phyloP scores from a whole-genome alignment of 1,140 invertebrate genomes.

The Brachystomella parvula region DNA sequence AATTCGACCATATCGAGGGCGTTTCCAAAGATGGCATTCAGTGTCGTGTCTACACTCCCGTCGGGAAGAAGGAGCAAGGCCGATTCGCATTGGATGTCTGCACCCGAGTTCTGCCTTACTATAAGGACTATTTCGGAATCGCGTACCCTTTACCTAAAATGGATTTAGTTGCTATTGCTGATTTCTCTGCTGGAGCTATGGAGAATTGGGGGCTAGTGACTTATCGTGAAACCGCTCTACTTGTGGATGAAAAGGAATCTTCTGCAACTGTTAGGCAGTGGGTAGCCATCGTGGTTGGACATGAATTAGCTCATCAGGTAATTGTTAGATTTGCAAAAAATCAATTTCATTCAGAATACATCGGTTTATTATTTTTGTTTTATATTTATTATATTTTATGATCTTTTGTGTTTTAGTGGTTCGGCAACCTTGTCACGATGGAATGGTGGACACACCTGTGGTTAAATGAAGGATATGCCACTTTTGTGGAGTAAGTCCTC shows the following conservation, averaged over 20 bases:
- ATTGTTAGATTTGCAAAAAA: conserved; percentile 1
- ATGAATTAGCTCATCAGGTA: conserved; percentile 68
- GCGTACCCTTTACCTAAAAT: conserved; percentile 93
- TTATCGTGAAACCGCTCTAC: conserved; percentile 70
- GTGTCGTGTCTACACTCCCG: conserved; percentile 84
- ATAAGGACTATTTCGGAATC: conserved; percentile 89
- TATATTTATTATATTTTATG: conserved; percentile 33
- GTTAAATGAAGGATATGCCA: conserved; percentile 90
- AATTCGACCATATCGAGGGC: conserved; percentile 86
- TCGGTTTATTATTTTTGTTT: background rate
- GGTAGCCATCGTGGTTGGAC: conserved; percentile 77
- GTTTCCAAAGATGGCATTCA: conserved; percentile 68
- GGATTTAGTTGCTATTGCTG: conserved; percentile 88
- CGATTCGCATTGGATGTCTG: conserved; percentile 81
- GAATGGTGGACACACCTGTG: conserved; percentile 65
- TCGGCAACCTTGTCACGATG: conserved; percentile 85
- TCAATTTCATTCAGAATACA: too few species aligned
- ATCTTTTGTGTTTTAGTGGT: conserved; percentile 62
- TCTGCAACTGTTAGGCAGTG: conserved; percentile 73
- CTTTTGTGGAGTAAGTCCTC: conserved; percentile 65
- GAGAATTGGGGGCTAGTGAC: conserved; percentile 58
- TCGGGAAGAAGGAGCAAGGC: conserved; percentile 85
- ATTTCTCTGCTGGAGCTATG: conserved; percentile 84
- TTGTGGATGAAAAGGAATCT: conserved; percentile 76
- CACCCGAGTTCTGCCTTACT: conserved; percentile 78